Evolutionary conservation across 2,113 vertebrate genomes (phyloP).

Genomic region (Nothoprocta pentlandii): DNA sequence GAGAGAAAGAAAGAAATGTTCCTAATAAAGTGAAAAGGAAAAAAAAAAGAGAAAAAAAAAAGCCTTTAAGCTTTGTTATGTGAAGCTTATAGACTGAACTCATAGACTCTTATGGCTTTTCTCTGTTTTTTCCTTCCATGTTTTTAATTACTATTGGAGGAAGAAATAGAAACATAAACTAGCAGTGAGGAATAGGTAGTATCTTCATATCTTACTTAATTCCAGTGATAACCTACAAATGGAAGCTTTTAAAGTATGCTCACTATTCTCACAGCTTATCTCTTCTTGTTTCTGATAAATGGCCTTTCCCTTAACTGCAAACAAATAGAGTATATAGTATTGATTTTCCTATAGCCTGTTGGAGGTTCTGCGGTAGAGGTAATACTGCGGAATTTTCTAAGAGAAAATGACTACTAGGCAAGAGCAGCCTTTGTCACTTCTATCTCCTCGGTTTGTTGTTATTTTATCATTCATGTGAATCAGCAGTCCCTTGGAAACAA

Average conservation of each 20-base stretch:
- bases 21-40: not conserved
- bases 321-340: not conserved
- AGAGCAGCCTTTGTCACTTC: not conserved
- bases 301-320: not conserved
- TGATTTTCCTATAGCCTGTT: not conserved
- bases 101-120: not conserved
- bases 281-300: not conserved
- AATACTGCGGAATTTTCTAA: not conserved
- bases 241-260: not conserved
- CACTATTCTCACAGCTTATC: not conserved
- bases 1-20: not conserved
- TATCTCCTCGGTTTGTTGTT: not conserved
- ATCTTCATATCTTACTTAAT: not conserved
- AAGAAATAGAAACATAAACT: not conserved
- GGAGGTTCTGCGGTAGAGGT: not conserved
- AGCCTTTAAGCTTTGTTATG: not conserved
- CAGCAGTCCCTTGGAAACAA: not conserved
- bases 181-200: not conserved
- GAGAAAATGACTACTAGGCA: not conserved
- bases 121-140: not conserved
- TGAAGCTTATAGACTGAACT: not conserved
- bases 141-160: not conserved
- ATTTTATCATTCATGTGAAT: not conserved
- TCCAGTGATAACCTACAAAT: not conserved
- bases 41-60: not conserved